A percentile compares a stretch with the other conserved stretches of the same genome.
Conservation (phyloP, 92 coral and sea anemone genomes). For the Diadumene lineata region DNA sequence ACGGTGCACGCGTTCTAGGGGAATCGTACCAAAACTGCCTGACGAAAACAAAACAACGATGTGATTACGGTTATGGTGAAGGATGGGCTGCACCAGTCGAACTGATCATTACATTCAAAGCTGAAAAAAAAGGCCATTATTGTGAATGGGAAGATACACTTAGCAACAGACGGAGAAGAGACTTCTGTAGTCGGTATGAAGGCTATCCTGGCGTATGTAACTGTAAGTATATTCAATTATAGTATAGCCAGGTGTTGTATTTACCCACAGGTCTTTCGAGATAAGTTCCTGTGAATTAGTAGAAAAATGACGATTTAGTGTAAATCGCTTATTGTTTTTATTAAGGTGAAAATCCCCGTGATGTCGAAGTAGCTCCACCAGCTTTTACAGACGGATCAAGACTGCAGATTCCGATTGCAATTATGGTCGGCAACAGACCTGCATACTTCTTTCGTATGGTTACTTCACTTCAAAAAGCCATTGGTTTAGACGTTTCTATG, state of each 20-base stretch:
- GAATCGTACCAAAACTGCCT: conserved; percentile 44
- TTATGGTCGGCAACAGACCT: conserved; percentile 80
- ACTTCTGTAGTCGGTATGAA: conserved; percentile 66
- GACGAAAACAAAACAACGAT: not conserved
- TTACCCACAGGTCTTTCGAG: too few relatives aligned
- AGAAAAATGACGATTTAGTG: too few relatives aligned
- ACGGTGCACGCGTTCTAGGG: conserved; percentile 33
- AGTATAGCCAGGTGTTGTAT: too few relatives aligned
- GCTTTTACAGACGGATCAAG: conserved; percentile 59
- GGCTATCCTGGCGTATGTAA: conserved; percentile 69
- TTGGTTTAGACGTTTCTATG: conserved; percentile 64
- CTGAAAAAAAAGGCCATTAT: conserved; percentile 17
- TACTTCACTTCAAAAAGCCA: conserved; percentile 60
- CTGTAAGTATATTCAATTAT: too few relatives aligned
- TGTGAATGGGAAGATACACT: conserved; percentile 54
- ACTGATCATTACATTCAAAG: conserved; percentile 37
- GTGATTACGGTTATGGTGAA: conserved; percentile 2
- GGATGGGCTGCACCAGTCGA: conserved; percentile 56
- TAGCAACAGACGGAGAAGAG: conserved; percentile 49
- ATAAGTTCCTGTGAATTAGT: too few relatives aligned
- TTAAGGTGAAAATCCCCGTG: conserved; percentile 43
- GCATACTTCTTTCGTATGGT: conserved; percentile 80
- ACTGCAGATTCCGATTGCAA: conserved; percentile 61
- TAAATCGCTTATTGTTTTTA: too few relatives aligned
- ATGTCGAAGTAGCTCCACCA: conserved; percentile 61